Evolutionary conservation across 2,797 vertebrate species (phyloP).

Genomic region (Sebastes minor): DNA sequence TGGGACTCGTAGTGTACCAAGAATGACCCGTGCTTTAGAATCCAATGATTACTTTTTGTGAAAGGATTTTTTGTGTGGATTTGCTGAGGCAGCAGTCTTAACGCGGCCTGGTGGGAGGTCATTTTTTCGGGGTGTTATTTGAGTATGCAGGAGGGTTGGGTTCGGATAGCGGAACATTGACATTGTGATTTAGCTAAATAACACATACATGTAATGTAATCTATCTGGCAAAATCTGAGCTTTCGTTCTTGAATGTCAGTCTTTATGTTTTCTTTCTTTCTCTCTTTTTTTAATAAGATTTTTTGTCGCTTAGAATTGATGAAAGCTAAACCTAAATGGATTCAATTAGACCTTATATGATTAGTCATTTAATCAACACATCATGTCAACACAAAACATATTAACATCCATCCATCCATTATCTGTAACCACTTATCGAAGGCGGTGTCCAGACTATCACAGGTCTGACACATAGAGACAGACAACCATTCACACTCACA

Average conservation of each 20-base stretch:
- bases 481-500: no score
- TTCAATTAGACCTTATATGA: not conserved
- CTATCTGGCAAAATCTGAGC: not conserved
- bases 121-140: not conserved
- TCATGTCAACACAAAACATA: not conserved
- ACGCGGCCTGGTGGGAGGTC: not conserved
- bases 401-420: no score
- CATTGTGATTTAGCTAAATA: not conserved
- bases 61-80: not conserved
- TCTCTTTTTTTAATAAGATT: no score
- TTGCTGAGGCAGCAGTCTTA: not conserved
- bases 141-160: not conserved
- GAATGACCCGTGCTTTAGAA: not conserved
- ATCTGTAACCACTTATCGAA: no score
- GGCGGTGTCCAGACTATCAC: no score
- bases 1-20: no score
- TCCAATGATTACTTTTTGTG: not conserved
- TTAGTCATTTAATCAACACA: not conserved
- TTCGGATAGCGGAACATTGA: not conserved
- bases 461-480: no score
- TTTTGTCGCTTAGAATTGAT: not conserved
- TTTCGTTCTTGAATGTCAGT: not conserved
- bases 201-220: not conserved
- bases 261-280: no score
- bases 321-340: not conserved